Evolutionary conservation across 1,140 invertebrate genomes (phyloP).

Genomic region (Coboldia fuscipes): DNA sequence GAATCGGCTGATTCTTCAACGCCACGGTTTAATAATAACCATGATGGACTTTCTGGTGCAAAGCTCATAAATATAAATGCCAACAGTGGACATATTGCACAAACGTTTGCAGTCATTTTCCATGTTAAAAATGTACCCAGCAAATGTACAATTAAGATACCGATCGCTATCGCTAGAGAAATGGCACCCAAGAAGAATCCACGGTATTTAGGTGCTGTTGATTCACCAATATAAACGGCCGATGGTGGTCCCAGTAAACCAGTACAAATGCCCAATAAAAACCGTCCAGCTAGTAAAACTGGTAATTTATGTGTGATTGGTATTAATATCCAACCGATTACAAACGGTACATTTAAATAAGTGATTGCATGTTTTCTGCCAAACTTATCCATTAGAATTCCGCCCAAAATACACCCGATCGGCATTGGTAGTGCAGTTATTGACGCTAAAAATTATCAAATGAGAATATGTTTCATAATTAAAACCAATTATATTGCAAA

Average conservation of each 20-base stretch:
- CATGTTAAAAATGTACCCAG: constrained; percentile 36
- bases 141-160: constrained; percentile 28
- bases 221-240: constrained; percentile 33
- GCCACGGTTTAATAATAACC: constrained; percentile 32
- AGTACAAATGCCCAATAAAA: constrained; percentile 36
- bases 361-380: constrained; percentile 39
- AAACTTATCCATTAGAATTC: constrained; percentile 37
- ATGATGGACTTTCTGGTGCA: constrained; percentile 48
- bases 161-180: constrained; percentile 28
- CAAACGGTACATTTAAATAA: constrained; percentile 32
- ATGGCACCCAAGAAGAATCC: constrained; percentile 30
- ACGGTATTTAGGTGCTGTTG: constrained; percentile 27
- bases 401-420: constrained; percentile 30
- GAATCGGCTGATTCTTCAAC: constrained; percentile 24
- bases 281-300: constrained; percentile 35
- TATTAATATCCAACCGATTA: constrained; percentile 44
- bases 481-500: too few relatives aligned
- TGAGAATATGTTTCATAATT: too few relatives aligned
- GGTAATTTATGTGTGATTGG: constrained; percentile 23
- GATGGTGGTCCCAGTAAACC: constrained; percentile 26
- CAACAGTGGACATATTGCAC: constrained; percentile 22
- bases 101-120: constrained; percentile 30
- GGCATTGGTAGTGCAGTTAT: constrained; percentile 34
- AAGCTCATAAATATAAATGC: constrained; percentile 24
- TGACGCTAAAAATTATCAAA: constrained; percentile 23